Evolutionary conservation across 2,797 vertebrate genomes (phyloP), one percentile per base, ranked within the genome.

Genomic region (Otolemur crassicaudatus): DNA sequence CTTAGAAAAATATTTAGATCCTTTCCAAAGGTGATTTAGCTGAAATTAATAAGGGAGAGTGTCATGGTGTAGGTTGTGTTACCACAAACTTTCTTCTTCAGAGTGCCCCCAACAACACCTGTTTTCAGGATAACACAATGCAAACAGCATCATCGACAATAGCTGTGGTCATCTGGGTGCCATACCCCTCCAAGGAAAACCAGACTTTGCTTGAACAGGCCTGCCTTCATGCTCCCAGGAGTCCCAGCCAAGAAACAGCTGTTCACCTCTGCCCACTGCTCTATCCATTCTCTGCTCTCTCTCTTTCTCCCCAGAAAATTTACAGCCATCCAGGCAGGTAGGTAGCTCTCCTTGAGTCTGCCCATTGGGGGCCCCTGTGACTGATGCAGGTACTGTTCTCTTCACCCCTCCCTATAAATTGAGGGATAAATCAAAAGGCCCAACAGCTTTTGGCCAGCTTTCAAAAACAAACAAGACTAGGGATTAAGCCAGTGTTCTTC

Each of bases 81-180:
- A 75, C 37, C 87, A 65, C 5, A 63, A 94, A 69, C 46, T 40
- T 25, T 10, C 13, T 94, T 34, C 31, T 94, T 90, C 75, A 34
- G 22, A 70, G 46, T 82, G 56, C 46, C 69, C 60, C 60, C 91
- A 86, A 86, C 23, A 81, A 56, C 84, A 93, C 46, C 79, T 3
- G n/a, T 86, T 85, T 37, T 61, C 93, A 89, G 34, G 67, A 88
- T 87, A 83, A 94, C 77, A 96, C 27, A 90, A 84, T 76, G 53
- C 63, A 94, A 94, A 94, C 19, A 91, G 46, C 63, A 90, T 22
- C 9, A 87, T 22, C 8, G 90, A 85, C 10, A 92, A 46, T 87
- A 95, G 87, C 97, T 96, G 69, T 79, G 85, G 60, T 63, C 69
- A 89, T 96, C 56, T 93, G 87, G 79, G 60, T 94, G 7, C 1